Base-by-base conservation (phyloP, 2,113 vertebrate genomes). In the Lanius collurio region DNA sequence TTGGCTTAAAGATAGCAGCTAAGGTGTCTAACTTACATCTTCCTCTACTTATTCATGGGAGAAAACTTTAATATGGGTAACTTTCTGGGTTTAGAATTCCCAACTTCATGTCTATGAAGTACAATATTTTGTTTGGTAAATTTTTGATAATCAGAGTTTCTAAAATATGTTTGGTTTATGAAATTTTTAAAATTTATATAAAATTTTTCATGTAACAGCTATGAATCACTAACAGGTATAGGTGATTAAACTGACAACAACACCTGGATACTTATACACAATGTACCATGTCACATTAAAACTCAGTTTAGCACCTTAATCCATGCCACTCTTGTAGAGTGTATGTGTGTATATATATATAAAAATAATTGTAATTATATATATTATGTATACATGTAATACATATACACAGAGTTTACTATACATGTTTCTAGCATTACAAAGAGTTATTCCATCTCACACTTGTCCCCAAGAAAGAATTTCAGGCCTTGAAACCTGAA, bases 291-390 rank as follows among this genome's bases (percentile, higher is more conserved):
- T 30, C 24, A 59, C 7, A 5, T 33, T 35, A 67, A 85, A 74
- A 79, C 19, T 65, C 46, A 52, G 15, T 74, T 80, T 85, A 82
- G 17, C 17, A 50, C 7, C 13, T n/a, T 42, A 68, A 59, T 67
- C 42, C 39, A 49, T 27, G 28, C n/a, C 49, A 44, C 6, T 65
- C 15, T 62, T 12, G 33, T 39, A 71, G 31, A 33, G 9, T 12
- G 5, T 15, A 31, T 3, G 1, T 13, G 7, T 22, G 5, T 27
- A 2, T 6, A 23, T 13, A 23, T 15, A 55, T 4, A 59, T 5
- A 63, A 15, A 27, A 23, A 60, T 5, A 60, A 56, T 26, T 26
- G 31, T 16, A 28, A 59, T 13, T 62, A 39, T n/a, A 33, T 37
- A 8, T 64, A 26, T 21, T 9, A 56, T 22, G 17, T 4, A 27